These are phyloP conservation scores for Drosophila pegasa DNA, from an alignment of 2,888 invertebrate species.

Conservation along the genomic window DNA sequence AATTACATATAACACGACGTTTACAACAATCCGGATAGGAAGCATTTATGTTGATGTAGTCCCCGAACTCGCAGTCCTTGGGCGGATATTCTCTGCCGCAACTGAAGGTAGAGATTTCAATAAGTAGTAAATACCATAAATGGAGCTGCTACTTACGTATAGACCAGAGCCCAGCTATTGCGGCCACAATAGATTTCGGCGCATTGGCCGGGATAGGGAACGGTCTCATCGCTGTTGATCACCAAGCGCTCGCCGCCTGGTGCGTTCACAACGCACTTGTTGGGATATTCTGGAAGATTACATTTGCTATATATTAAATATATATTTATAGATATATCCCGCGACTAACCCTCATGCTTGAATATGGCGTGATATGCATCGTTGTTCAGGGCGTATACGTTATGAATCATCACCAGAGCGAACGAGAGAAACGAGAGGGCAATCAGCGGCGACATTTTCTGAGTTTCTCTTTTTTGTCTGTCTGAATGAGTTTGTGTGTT, in stretches of 20 bases:
- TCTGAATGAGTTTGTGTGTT: constrained; percentile 5
- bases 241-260: constrained; percentile 6
- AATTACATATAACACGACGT: constrained; percentile 36
- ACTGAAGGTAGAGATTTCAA: constrained; percentile 10
- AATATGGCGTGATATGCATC: constrained; percentile 27
- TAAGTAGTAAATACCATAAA: not conserved
- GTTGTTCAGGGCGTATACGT: not conserved
- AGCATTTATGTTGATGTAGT: constrained; percentile 10
- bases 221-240: constrained; percentile 21
- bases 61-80: constrained; percentile 21
- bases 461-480: not conserved
- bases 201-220: constrained; percentile 52
- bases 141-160: constrained; percentile 31
- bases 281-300: constrained; percentile 28
- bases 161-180: constrained; percentile 60
- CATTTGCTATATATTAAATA: not conserved
- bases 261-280: constrained; percentile 44
- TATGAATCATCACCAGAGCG: constrained; percentile 7
- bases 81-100: constrained; percentile 25
- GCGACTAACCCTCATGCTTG: constrained; percentile 20
- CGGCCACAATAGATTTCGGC: constrained; percentile 51
- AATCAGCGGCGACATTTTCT: constrained; percentile 39
- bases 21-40: constrained; percentile 50
- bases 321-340: not conserved
- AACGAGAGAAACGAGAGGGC: constrained; percentile 19